phyloP scores from a whole-genome alignment of 2,888 invertebrate species.

The Philereme transversata region DNA sequence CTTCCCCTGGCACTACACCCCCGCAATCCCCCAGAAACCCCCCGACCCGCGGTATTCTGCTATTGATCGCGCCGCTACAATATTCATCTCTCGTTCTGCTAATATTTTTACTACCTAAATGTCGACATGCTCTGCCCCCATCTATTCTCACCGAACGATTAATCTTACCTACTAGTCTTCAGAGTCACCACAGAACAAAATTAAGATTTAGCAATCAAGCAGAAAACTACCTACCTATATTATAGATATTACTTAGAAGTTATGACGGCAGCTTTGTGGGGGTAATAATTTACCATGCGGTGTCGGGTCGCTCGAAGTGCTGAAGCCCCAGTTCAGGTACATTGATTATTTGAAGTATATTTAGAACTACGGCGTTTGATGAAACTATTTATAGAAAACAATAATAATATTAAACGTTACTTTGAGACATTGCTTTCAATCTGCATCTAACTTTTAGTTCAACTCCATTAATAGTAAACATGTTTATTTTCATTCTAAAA shows the following conservation, averaged over 20 bases:
- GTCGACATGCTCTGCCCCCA: constrained; percentile 23
- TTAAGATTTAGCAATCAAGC: constrained; percentile 6
- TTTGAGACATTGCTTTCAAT: no score
- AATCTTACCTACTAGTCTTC: constrained; percentile 3
- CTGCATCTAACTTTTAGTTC: background rate
- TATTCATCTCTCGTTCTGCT: constrained; percentile 74
- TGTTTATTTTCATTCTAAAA: background rate
- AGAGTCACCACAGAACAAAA: no score
- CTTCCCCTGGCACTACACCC: constrained; percentile 44
- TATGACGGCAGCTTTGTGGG: constrained; percentile 6
- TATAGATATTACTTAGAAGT: constrained; percentile 7
- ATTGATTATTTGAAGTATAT: constrained; percentile 35
- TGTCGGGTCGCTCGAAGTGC: constrained; percentile 10
- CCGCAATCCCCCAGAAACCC: constrained; percentile 48
- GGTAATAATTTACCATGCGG: constrained; percentile 19
- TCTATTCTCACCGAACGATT: constrained; percentile 8
- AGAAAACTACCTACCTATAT: constrained; percentile 1
- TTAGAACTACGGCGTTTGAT: constrained; percentile 27
- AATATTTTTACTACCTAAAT: constrained; percentile 41
- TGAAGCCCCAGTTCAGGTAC: constrained; percentile 21
- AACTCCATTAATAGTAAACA: background rate
- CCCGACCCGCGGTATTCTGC: constrained; percentile 58
- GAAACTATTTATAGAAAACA: constrained; percentile 27
- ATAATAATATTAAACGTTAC: background rate
- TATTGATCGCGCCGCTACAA: constrained; percentile 80